Percentiles rank a stretch among this genome's conserved stretches.
phyloP scores from a whole-genome alignment of 2,113 vertebrate species.

The Willisornis vidua region DNA sequence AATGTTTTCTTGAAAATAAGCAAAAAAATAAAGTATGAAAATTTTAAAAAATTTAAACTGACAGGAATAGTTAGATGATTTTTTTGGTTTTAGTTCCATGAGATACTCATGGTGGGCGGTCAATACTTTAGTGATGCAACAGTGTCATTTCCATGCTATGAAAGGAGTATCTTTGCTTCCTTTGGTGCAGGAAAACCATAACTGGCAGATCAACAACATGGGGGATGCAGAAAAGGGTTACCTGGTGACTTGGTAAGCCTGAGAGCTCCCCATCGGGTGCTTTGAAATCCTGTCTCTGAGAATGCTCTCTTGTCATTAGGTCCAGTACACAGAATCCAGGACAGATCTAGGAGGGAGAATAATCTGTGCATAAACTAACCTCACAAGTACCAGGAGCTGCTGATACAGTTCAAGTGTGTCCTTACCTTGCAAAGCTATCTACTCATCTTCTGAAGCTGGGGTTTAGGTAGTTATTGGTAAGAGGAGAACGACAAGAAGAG shows the following conservation, averaged over 20 bases:
- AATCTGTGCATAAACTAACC: not conserved
- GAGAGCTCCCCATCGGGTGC: not conserved
- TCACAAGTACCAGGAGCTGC: not conserved
- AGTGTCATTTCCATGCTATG: not conserved
- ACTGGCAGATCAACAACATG: not conserved
- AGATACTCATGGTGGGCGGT: not conserved
- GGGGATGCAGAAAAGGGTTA: not conserved
- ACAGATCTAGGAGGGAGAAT: not conserved
- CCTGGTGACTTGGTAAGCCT: not conserved
- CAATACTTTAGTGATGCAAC: not conserved
- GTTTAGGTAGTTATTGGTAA: not conserved
- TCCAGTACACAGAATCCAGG: not conserved
- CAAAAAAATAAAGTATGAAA: not conserved
- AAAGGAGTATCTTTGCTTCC: not conserved
- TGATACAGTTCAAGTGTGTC: not conserved
- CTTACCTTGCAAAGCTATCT: not conserved
- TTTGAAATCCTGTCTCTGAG: not conserved
- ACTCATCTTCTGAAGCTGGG: not conserved
- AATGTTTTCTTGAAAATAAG: not conserved
- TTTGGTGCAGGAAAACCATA: not conserved
- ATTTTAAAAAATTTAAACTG: not conserved
- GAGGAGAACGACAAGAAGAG: not conserved
- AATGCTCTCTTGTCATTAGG: not conserved
- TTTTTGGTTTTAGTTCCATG: not conserved
- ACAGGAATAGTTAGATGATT: not conserved